phyloP scores from a whole-genome alignment of 2,113 vertebrate species.

The Peromyscus leucopus region DNA sequence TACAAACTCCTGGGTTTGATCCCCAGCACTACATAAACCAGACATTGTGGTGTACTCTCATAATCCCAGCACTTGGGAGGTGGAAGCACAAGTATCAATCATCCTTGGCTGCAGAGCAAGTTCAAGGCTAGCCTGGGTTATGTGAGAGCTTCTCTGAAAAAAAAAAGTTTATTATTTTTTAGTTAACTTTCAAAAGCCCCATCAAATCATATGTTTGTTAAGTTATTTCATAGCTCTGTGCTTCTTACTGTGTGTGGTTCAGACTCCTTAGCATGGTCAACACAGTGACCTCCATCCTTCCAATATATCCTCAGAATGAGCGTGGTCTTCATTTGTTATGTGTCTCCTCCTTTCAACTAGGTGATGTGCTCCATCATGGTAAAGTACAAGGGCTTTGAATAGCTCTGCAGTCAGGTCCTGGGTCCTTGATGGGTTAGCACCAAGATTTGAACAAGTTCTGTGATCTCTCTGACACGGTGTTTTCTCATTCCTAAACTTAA shows the following conservation, averaged over 20 bases:
- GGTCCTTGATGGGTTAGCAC: background rate
- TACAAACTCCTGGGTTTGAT: background rate
- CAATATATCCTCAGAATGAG: background rate
- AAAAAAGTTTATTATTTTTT: no score
- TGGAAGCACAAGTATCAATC: background rate
- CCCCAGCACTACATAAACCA: background rate
- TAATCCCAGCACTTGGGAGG: background rate
- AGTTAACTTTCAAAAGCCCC: background rate
- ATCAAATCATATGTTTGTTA: background rate
- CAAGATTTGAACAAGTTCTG: background rate
- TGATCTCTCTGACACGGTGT: background rate
- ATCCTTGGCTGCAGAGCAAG: background rate
- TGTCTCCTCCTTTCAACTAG: background rate
- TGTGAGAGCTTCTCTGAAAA: background rate
- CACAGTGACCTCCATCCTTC: background rate
- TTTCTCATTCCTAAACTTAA: background rate
- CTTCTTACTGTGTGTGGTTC: background rate
- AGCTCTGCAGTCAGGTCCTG: background rate
- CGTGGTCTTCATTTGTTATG: fast-evolving
- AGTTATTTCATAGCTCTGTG: background rate
- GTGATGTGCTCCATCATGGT: fast-evolving
- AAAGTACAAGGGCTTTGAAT: background rate
- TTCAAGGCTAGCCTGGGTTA: background rate
- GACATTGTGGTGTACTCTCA: no score
- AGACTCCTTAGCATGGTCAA: background rate